Evolutionary conservation across 2,797 vertebrate genomes (phyloP).

Genomic region (Onychomys arenicola): DNA sequence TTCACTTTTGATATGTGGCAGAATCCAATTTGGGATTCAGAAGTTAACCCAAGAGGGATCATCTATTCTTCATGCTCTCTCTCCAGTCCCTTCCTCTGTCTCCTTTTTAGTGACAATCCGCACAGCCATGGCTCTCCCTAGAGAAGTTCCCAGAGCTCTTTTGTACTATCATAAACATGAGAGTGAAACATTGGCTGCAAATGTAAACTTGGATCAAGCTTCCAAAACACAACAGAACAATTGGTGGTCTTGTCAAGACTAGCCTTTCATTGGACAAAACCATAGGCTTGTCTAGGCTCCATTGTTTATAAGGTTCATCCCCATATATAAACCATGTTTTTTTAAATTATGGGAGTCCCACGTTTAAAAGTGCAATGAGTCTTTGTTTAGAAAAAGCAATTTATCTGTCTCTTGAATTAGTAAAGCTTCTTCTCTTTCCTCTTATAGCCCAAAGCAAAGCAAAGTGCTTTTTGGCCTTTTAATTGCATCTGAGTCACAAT

Average conservation of each 20-base stretch:
- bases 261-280: conserved; percentile 85
- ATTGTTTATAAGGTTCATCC: conserved; percentile 86
- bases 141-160: conserved; percentile 81
- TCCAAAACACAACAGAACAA: conserved; percentile 87
- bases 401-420: conserved; percentile 86
- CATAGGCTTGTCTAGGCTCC: conserved; percentile 74
- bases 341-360: conserved; percentile 85
- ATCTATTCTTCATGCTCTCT: background rate
- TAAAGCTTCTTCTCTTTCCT: conserved; percentile 74
- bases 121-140: conserved; percentile 24
- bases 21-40: conserved; percentile 71
- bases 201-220: conserved; percentile 87
- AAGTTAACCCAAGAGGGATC: conserved; percentile 37
- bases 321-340: conserved; percentile 85
- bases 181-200: conserved; percentile 83
- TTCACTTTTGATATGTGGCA: conserved; percentile 52
- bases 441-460: conserved; percentile 84
- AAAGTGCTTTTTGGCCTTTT: conserved; percentile 83
- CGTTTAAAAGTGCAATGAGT: conserved; percentile 87
- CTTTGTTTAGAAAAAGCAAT: conserved; percentile 86
- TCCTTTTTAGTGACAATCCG: conserved; percentile 43
- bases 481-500: conserved; percentile 81
- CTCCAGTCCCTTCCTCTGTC: background rate
- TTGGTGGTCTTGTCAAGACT: conserved; percentile 85
- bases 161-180: conserved; percentile 81